Percentiles rank a stretch among this genome's conserved stretches.
phyloP scores from a whole-genome alignment of 2,888 invertebrate genomes.

The Agriotes lineatus region DNA sequence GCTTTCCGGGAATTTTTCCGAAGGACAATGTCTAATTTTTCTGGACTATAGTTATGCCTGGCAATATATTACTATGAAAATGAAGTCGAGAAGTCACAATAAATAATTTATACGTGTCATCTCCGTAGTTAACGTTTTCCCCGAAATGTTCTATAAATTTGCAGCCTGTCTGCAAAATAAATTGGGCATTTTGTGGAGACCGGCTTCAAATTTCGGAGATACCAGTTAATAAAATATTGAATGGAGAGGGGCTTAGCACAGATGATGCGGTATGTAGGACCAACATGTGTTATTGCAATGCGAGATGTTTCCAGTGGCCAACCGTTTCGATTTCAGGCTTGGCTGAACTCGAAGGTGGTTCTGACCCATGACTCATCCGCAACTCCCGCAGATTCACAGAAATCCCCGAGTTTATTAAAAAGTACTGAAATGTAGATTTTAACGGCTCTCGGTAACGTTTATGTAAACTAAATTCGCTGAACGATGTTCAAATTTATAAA shows the following conservation, averaged over 20 bases:
- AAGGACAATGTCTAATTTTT: too few relatives aligned
- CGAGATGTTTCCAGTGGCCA: slow-evolving; percentile 32
- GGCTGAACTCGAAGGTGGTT: slow-evolving; percentile 47
- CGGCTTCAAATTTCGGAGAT: slow-evolving; percentile 9
- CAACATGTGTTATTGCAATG: slow-evolving; percentile 34
- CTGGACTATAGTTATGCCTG: too few relatives aligned
- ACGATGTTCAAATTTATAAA: too few relatives aligned
- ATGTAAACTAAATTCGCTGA: too few relatives aligned
- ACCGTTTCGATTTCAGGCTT: slow-evolving; percentile 45
- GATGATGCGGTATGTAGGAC: slow-evolving; percentile 16
- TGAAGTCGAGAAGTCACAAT: slow-evolving; percentile 9
- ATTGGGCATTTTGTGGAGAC: neutral
- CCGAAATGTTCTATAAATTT: slow-evolving; percentile 9
- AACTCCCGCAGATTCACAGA: slow-evolving; percentile 19
- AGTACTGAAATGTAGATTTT: too few relatives aligned
- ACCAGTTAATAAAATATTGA: slow-evolving; percentile 6
- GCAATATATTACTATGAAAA: too few relatives aligned
- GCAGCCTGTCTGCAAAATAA: neutral
- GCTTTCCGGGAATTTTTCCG: too few relatives aligned
- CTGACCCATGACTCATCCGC: slow-evolving; percentile 46
- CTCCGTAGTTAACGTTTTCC: slow-evolving; percentile 20
- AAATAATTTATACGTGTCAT: slow-evolving; percentile 12
- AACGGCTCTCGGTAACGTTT: too few relatives aligned
- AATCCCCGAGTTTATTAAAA: neutral
- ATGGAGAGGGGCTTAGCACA: slow-evolving; percentile 6